Conservation (phyloP, 2,888 invertebrate genomes). For the Apodemia mormo region DNA sequence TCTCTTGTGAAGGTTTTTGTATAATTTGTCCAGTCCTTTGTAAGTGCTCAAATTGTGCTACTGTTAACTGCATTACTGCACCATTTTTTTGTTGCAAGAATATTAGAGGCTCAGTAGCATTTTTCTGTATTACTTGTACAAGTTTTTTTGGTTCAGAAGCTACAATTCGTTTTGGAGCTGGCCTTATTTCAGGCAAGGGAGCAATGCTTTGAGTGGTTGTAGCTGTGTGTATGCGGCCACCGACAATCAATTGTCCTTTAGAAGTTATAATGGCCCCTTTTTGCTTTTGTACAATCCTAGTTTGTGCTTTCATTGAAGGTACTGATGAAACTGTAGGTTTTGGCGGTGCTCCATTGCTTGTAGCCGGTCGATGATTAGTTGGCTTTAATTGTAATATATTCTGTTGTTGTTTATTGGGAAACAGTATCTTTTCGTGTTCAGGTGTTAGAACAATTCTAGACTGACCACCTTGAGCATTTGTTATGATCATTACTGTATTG, state of each 20-base stretch:
- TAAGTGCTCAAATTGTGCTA: constrained; percentile 76
- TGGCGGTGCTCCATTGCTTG: constrained; percentile 47
- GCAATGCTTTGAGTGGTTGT: constrained; percentile 74
- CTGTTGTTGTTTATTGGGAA: constrained; percentile 75
- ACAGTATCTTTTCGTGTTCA: constrained; percentile 82
- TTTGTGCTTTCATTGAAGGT: constrained; percentile 50
- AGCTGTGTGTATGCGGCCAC: constrained; percentile 57
- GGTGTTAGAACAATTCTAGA: constrained; percentile 83
- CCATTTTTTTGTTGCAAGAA: constrained; percentile 76
- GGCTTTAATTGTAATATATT: constrained; percentile 65
- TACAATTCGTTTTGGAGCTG: constrained; percentile 58
- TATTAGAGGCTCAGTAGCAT: constrained; percentile 64
- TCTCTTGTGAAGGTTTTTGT: constrained; percentile 61
- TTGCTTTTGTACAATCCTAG: constrained; percentile 68
- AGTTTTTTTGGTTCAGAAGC: constrained; percentile 64
- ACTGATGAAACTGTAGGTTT: constrained; percentile 53
- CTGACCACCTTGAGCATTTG: constrained; percentile 83
- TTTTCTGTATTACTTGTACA: constrained; percentile 62
- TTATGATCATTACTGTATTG: constrained; percentile 84
- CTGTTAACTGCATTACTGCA: constrained; percentile 71
- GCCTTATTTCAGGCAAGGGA: constrained; percentile 69
- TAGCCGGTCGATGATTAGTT: constrained; percentile 60
- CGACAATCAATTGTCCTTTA: constrained; percentile 79
- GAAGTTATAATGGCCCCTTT: constrained; percentile 80
- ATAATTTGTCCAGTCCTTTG: constrained; percentile 74